Evolutionary conservation across 2,888 invertebrate genomes (phyloP).

Genomic region (Phyllotreta striolata): DNA sequence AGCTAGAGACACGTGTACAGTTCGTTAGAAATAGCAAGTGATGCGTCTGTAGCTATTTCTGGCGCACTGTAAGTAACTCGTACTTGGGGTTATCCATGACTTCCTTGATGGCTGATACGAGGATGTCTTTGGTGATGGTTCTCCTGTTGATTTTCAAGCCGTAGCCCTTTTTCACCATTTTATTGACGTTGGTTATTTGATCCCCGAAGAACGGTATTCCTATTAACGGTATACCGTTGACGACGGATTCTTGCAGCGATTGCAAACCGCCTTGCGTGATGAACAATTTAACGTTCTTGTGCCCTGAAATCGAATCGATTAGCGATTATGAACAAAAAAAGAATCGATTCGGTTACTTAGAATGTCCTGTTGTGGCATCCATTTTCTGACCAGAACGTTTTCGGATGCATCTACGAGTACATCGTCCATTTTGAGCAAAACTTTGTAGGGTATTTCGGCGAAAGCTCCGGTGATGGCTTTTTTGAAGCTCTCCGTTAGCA

Average conservation of each 20-base stretch:
- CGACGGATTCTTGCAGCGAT: constrained; percentile 60
- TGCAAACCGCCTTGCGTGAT: constrained; percentile 62
- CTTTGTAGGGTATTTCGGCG: constrained; percentile 56
- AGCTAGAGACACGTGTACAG: not conserved
- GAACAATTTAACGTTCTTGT: constrained; percentile 60
- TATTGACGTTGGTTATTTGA: constrained; percentile 57
- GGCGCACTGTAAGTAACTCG: not conserved
- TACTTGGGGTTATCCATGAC: constrained; percentile 42
- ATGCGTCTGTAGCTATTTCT: not conserved
- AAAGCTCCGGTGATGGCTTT: constrained; percentile 55
- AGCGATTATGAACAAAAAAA: not conserved
- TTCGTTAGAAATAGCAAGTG: constrained; percentile 4
- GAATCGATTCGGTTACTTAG: constrained; percentile 47
- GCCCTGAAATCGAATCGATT: constrained; percentile 43
- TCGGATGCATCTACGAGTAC: constrained; percentile 47
- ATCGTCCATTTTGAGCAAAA: constrained; percentile 60
- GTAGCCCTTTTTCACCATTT: constrained; percentile 48
- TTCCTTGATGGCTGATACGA: constrained; percentile 51
- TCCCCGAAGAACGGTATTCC: constrained; percentile 60
- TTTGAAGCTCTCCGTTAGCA: constrained; percentile 50
- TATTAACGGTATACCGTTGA: constrained; percentile 59
- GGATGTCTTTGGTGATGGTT: constrained; percentile 48
- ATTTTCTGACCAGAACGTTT: constrained; percentile 58
- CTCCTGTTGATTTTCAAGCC: constrained; percentile 55
- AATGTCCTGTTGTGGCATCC: constrained; percentile 58